Base-by-base conservation (phyloP, 2,113 vertebrate genomes). In the Vimba vimba region DNA sequence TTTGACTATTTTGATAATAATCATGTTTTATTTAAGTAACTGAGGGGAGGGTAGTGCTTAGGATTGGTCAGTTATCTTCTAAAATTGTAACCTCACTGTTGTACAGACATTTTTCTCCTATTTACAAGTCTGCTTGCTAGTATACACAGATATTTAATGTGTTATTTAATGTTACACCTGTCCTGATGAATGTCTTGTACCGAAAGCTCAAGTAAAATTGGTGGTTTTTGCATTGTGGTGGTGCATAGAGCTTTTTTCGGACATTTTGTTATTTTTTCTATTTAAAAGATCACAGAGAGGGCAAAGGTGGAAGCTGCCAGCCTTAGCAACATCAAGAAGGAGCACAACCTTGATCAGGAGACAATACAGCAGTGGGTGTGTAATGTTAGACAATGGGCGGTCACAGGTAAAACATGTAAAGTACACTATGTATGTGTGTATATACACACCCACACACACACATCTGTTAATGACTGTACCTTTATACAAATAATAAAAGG, bases 311-410 rank as follows among this genome's bases (percentile, higher is more conserved):
- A 60, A 60, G 59, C 59, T 60, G 59, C 23, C 23, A 60, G 59
- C 59, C 59, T 60, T n/a, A 60, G 59, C 23, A 60, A 60, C 8
- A 60, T 60, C 23, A n/a, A 60, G 59, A 11, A 60, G 59, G 9
- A 60, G 59, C 59, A 60, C 59, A 60, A 60, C 59, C 59, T 60
- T 60, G 59, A 60, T 60, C 59, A 60, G 59, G 59, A 60, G 59
- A 60, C 59, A 60, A 60, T 60, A 60, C 59, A 60, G 3, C 59
- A 60, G 23, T 60, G 59, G 59, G 59, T 60, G 59, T 60, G 59
- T n/a, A 23, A 60, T 60, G 59, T 60, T 7, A 60, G 59, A 60
- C 59, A 60, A 60, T 60, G 23, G 59, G 59, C 59, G 23, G 59
- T 60, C 4, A 60, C 59, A 60, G 23, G 59, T 60, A 60, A 59